Evolutionary conservation across 2,113 vertebrate genomes (phyloP), one percentile per base, ranked within the genome.

Genomic region (Lophura nycthemera): DNA sequence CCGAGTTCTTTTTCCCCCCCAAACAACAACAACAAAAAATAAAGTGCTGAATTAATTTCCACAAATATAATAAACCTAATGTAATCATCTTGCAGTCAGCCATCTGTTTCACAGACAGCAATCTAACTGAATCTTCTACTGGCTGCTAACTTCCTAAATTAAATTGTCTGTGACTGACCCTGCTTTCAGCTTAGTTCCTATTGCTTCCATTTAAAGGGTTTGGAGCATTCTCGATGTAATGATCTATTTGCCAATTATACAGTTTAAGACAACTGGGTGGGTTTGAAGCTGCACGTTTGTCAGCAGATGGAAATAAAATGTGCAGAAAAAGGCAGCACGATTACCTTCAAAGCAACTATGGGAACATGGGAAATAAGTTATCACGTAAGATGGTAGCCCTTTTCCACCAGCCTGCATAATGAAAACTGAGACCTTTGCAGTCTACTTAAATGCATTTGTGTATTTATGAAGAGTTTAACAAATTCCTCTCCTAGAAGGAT

Each of bases 11-110:
- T 36, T 56, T 8, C 10, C 2, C 36, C 11, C 17, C 21, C 36
- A 45, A 73, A 76, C 19, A 61, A 76, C 59, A 42, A 65, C 59
- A 34, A 34, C 81, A 43, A 24, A 73, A 85, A 91, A 94, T 79
- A 70, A 97, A 97, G 92, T 96, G 97, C 92, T 97, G 97, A 97
- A 98, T 98, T 97, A 97, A 98, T 98, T 97, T 93, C 87, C 84
- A 93, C 83, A 95, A 94, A 95, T 87, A 82, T 70, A 94, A 94
- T 90, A 96, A 93, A 96, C 47, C 57, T 97, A 97, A 98, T 94
- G 78, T 83, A 96, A 98, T 98, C 90, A 97, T 75, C 74, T 70
- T 86, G 82, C 79, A 80, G 93, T 65, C 52, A 63, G 93, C 97
- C 98, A 97, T 98, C 97, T 98, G 97, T 92, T 95, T 96, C 88